Conservation (phyloP, 2,113 vertebrate species). For the Syngnathus typhle region DNA sequence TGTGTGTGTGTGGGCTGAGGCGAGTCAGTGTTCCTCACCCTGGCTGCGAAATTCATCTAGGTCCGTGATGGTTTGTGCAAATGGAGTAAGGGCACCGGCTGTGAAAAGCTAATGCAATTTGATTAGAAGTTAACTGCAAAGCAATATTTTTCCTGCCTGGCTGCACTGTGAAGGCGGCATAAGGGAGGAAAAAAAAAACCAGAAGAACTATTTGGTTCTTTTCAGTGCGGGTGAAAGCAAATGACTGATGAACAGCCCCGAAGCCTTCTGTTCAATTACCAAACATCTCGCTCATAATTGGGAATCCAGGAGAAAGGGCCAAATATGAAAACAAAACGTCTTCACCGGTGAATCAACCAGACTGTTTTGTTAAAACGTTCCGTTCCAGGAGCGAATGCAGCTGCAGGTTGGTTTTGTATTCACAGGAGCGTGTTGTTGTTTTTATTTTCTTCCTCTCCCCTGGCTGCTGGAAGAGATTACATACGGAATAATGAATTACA, state of each 20-base stretch:
- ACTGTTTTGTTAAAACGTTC: conserved; percentile 12
- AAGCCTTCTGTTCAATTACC: conserved; percentile 46
- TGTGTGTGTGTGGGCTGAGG: conserved; percentile 4
- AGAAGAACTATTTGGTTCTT: conserved; percentile 46
- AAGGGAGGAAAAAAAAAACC: neutral
- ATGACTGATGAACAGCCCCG: conserved; percentile 48
- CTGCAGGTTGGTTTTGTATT: conserved; percentile 47
- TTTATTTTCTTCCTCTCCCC: conserved; percentile 4
- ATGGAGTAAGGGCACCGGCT: conserved; percentile 58
- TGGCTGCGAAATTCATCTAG: conserved; percentile 58
- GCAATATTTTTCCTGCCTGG: conserved; percentile 62
- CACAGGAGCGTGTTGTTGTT: conserved; percentile 38
- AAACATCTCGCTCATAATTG: conserved; percentile 42
- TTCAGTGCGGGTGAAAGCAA: conserved; percentile 39
- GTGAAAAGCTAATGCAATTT: conserved; percentile 66
- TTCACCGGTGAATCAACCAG: neutral
- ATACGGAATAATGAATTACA: conserved; percentile 60
- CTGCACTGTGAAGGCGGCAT: conserved; percentile 26
- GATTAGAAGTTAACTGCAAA: conserved; percentile 66
- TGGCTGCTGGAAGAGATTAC: conserved; percentile 52
- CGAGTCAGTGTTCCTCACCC: conserved; percentile 51
- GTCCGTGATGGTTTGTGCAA: conserved; percentile 62
- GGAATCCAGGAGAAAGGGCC: conserved; percentile 37
- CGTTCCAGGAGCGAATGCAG: conserved; percentile 19
- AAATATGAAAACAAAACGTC: conserved; percentile 15